Evolutionary conservation across 2,797 vertebrate genomes (phyloP).

Genomic region (Micropoecilia bifurca): DNA sequence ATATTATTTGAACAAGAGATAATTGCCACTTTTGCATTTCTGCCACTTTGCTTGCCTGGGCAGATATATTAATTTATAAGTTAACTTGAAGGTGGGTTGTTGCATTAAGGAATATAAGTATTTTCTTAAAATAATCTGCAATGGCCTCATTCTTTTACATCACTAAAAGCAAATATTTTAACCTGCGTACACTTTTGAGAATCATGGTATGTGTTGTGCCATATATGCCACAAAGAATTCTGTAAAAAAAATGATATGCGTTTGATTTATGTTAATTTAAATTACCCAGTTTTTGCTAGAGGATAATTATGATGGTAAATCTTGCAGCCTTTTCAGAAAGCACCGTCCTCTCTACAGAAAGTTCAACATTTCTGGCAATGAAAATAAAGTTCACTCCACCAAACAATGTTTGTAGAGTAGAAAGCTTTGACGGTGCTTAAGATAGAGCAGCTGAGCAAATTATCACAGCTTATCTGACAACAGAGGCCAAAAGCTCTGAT

Average conservation of each 20-base stretch:
- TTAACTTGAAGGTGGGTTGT: background rate
- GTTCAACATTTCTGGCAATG: background rate
- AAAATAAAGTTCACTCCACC: slow-evolving; percentile 1
- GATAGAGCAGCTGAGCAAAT: slow-evolving; percentile 8
- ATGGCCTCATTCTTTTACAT: background rate
- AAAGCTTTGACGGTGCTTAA: slow-evolving; percentile 2
- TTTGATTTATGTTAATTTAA: background rate
- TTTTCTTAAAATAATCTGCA: background rate
- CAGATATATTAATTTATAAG: background rate
- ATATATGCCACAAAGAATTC: background rate
- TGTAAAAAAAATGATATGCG: background rate
- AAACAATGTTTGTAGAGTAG: slow-evolving; percentile 5
- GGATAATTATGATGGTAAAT: background rate
- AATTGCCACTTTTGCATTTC: background rate
- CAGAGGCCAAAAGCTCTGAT: background rate
- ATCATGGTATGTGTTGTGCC: background rate
- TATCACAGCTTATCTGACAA: background rate
- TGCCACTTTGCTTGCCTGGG: background rate
- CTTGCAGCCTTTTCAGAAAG: background rate
- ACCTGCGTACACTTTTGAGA: background rate
- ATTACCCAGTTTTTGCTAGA: background rate
- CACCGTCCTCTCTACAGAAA: background rate
- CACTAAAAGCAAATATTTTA: background rate
- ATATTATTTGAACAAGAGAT: background rate
- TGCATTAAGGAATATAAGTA: background rate